Evolutionary conservation across 2,888 invertebrate genomes (phyloP), one percentile per base, ranked within the genome.

Genomic region (Agapostemon virescens): DNA sequence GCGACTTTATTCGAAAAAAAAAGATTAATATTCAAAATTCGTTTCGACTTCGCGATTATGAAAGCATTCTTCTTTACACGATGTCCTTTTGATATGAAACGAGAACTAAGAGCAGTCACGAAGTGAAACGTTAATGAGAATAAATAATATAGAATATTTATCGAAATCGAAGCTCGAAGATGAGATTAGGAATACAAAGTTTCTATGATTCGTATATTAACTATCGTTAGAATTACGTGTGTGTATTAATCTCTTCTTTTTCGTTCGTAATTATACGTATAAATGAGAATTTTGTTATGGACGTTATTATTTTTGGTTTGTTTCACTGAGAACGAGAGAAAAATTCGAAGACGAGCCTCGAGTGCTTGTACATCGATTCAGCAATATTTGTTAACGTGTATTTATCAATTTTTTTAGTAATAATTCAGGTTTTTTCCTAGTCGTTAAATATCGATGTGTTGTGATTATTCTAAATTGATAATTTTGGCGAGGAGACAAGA

Each of bases 401-500:
- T 49, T 49, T 49, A 49, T 49, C 11, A 49, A 49, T n/a, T n/a
- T n/a, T n/a, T 49, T 49, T n/a, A n/a, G n/a, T 49, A 49, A 49
- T 49, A 1, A 11, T 49, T n/a, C n/a, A 2, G n/a, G 11, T 49
- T 49, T 49, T 49, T n/a, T n/a, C n/a, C 49, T 49, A 49, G 49
- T 49, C n/a, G n/a, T 49, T 49, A 49, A 49, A n/a, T 49, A 49
- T n/a, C n/a, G n/a, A n/a, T n/a, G 20, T 49, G 49, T 49, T 49
- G n/a, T 49, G 4, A n/a, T 49, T 49, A 3, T 49, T n/a, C 49
- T 49, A n/a, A 49, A 49, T 49, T 49, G n/a, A 15, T 26, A 26
- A 26, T 55, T 15, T 5, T 15, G 26, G 55, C n/a, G 55, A 26
- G 5, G 6, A 26, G 15, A 26, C 2, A n/a, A n/a, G 15, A 55